Evolutionary conservation across 2,888 invertebrate species (phyloP), one percentile per base, ranked within the genome.

Genomic region (Pseudococcus jackbeardsleyi): DNA sequence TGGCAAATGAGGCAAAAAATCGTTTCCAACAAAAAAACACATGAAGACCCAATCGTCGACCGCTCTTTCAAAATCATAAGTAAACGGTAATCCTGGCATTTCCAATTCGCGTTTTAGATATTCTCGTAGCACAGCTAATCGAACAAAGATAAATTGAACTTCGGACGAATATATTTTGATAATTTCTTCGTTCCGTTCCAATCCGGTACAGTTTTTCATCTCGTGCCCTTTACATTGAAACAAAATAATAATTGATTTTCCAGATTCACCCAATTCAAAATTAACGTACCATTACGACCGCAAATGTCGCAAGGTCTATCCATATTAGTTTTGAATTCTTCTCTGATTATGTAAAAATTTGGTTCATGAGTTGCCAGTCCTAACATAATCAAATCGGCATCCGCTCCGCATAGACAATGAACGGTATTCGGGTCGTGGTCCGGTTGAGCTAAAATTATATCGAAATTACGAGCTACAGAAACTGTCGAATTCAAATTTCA

Each of bases 11-110:
- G 99, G 99, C 90, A 99, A 92, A 91, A 99, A 99, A 92, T 99
- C 99, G 91, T 99, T 99, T 84, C 99, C 99, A 86, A 99, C 99
- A 92, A 99, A 99, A 93, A 99, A 99, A 91, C 99, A 99, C 98
- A 99, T 98, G 91, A 95, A 95, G 7, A 96, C 99, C 99, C 99
- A 99, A 92, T 99, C 99, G 91, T 99, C 99, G 19, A 99, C 92
- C 0, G 95, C 98, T 88, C 99, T 93, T 91, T 99, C 99, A 91
- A 99, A 97, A 91, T 98, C 97, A 92, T 97, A 99, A 85, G 94
- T 93, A 92, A 99, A 99, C 5, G 99, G 98, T 64, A 99, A 93
- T 92, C 96, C 96, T 0, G 96, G 96, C 97, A 99, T 99, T 90
- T 92, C 92, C 88, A 99, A 93, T 90, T 99, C 99, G 91, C 94